Base-by-base conservation (phyloP, 2,797 vertebrate species). In the Eutrigla gurnardus region DNA sequence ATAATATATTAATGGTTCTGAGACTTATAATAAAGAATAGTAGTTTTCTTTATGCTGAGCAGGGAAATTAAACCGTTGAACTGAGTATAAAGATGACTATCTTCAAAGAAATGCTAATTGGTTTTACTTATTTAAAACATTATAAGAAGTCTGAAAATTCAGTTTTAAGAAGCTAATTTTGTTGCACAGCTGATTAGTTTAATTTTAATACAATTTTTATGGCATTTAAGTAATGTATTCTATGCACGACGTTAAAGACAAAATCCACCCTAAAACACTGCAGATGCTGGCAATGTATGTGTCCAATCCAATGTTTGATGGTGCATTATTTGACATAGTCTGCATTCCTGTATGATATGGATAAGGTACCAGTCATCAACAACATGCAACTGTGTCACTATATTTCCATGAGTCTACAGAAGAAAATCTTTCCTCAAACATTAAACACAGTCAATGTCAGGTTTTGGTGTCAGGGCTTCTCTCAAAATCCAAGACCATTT, bases 101-200 rank as follows among this genome's bases (percentile, higher is more conserved):
- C 82, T 86, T 90, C 86, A 90, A 91, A 90, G 77, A 86, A 83
- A 91, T 88, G 84, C 65, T 78, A 89, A 92, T 91, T 82, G 33
- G 47, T 81, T 90, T 90, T 88, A 88, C 85, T 88, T 84, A 84
- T 87, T 91, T 59, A 87, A 86, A 89, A 85, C 75, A 65, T 83
- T 77, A 65, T 84, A 86, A 82, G 80, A 81, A 65, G 68, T 73
- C 59, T 62, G 66, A 78, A 85, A 62, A 88, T 86, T 91, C 70
- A 77, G 25, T 82, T 18, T 67, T 76, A 75, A 62, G 59, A 80
- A 73, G 36, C 77, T 79, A 4, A 61, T 87, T 78, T 75, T 72
- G 53, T 76, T 78, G 43, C 10, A 1, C 60, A 65, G 46, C 59
- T 82, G 74, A 75, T 87, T 77, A 77, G 39, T 72, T 81, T 54